phyloP scores from a whole-genome alignment of 2,888 invertebrate genomes.

The Melieria omissa region DNA sequence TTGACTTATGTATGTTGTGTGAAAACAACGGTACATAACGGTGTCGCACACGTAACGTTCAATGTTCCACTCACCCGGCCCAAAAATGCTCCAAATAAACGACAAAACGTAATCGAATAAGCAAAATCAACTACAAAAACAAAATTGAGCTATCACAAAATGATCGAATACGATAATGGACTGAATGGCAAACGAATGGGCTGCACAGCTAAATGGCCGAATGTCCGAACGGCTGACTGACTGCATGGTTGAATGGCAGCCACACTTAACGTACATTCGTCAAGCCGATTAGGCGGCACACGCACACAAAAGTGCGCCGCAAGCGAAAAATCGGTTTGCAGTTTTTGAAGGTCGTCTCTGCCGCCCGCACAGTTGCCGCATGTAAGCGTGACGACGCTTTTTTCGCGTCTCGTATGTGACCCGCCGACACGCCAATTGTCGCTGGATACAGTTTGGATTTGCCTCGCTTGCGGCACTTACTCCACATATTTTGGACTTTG shows the following conservation, averaged over 20 bases:
- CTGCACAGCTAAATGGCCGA: background rate
- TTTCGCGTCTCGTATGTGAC: too few species aligned
- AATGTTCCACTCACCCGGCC: background rate
- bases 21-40: background rate
- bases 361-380: too few species aligned
- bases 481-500: too few species aligned
- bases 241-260: background rate
- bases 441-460: too few species aligned
- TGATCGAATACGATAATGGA: background rate
- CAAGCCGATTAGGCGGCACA: constrained; percentile 14
- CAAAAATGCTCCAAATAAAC: constrained; percentile 3
- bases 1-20: background rate
- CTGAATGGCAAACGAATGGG: background rate
- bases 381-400: too few species aligned
- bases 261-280: constrained; percentile 12
- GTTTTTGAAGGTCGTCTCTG: constrained; percentile 14
- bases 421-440: too few species aligned
- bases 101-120: background rate
- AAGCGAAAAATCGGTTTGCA: background rate
- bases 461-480: too few species aligned
- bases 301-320: background rate
- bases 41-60: background rate
- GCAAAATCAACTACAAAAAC: background rate
- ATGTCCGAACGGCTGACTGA: background rate
- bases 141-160: too few species aligned